Evolutionary conservation across 2,797 vertebrate genomes (phyloP).

Genomic region (Urosaurus nigricauda): DNA sequence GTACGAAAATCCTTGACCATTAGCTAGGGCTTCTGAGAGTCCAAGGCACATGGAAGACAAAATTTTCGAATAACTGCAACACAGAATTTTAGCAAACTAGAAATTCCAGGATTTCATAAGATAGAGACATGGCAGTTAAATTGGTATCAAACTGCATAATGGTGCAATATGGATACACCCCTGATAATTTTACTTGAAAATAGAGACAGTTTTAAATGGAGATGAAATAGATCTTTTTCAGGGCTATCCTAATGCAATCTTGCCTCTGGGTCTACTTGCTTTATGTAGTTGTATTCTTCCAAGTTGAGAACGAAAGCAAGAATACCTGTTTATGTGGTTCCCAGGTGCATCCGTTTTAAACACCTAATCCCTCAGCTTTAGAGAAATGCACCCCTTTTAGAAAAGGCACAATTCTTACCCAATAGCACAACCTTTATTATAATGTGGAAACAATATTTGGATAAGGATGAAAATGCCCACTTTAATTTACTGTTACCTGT

Average conservation of each 20-base stretch:
- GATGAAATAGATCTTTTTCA: not conserved
- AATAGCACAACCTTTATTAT: slow-evolving; percentile 24
- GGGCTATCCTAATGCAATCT: not conserved
- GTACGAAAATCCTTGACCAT: too few relatives aligned
- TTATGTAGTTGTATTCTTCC: not conserved
- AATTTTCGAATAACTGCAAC: too few relatives aligned
- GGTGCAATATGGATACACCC: not conserved
- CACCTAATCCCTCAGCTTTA: not conserved
- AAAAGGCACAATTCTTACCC: not conserved
- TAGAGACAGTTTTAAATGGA: not conserved
- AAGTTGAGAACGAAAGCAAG: not conserved
- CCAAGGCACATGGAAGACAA: too few relatives aligned
- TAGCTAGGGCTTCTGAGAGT: too few relatives aligned
- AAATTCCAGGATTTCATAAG: not conserved
- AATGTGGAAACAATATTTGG: slow-evolving; percentile 36
- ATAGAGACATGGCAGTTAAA: not conserved
- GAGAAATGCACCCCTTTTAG: not conserved
- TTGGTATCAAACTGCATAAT: not conserved
- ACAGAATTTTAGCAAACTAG: too few relatives aligned
- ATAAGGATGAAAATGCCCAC: slow-evolving; percentile 38
- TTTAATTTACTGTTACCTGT: slow-evolving; percentile 57
- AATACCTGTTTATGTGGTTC: slow-evolving; percentile 9
- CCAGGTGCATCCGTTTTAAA: not conserved
- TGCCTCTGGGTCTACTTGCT: not conserved
- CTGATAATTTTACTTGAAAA: not conserved